Evolutionary conservation across 2,888 invertebrate species (phyloP).

Genomic region (Caenorhabditis macrosperma): DNA sequence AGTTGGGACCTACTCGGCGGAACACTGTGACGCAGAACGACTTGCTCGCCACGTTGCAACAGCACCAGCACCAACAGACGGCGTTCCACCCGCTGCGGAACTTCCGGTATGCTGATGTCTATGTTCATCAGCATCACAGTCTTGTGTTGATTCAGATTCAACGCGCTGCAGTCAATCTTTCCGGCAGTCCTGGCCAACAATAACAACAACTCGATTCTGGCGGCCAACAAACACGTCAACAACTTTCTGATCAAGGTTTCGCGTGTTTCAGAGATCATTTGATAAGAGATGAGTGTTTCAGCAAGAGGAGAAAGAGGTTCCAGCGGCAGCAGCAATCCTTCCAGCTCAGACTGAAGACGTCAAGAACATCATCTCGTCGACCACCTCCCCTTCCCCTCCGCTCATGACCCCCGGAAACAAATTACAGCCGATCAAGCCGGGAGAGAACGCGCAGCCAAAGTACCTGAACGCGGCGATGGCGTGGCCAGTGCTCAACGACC

Average conservation of each 20-base stretch:
- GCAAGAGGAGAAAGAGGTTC: conserved; percentile 40
- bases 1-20: conserved; percentile 14
- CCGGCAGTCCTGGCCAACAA: conserved; percentile 58
- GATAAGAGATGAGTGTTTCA: conserved; percentile 35
- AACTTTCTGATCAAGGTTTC: conserved; percentile 46
- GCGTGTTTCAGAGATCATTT: conserved; percentile 33
- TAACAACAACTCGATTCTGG: conserved; percentile 50
- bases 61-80: conserved; percentile 57
- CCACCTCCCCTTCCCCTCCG: conserved; percentile 28
- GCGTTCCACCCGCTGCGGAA: conserved; percentile 52
- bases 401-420: conserved; percentile 4
- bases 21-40: conserved; percentile 51
- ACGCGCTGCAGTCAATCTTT: conserved; percentile 64
- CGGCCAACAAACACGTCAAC: conserved; percentile 49
- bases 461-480: conserved; percentile 18
- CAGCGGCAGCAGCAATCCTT: too few relatives aligned
- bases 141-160: conserved; percentile 49
- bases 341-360: conserved; percentile 20
- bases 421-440: conserved; percentile 51
- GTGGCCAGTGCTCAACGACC: conserved; percentile 45
- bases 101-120: conserved; percentile 22
- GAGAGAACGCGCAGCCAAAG: conserved; percentile 59
- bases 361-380: conserved; percentile 35
- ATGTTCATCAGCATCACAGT: not conserved
- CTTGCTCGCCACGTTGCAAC: conserved; percentile 45